phyloP scores from a whole-genome alignment of 2,888 invertebrate species.

The Sipha maydis region DNA sequence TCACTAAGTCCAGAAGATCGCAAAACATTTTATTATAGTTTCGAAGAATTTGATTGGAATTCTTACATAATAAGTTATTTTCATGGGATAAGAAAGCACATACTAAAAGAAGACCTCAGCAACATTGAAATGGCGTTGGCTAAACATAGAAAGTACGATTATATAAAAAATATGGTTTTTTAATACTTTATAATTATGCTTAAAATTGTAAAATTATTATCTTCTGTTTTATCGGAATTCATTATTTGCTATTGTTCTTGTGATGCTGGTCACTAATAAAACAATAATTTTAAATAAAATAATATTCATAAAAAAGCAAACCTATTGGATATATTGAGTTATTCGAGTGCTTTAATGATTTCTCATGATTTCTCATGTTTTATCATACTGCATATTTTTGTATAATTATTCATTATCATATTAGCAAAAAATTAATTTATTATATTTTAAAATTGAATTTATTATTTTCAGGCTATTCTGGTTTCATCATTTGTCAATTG shows the following conservation, averaged over 20 bases:
- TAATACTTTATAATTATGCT: no score
- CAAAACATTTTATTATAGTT: conserved; percentile 1
- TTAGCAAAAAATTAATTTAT: no score
- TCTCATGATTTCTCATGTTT: no score
- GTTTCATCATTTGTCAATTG: no score
- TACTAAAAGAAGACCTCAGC: not conserved
- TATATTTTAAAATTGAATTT: no score
- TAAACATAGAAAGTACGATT: not conserved
- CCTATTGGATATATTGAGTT: no score
- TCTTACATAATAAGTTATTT: not conserved
- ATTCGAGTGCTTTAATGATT: no score
- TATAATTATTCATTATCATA: no score
- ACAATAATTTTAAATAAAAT: not conserved
- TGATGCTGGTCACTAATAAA: not conserved
- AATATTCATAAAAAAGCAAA: not conserved
- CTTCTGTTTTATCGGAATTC: not conserved
- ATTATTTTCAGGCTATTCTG: no score
- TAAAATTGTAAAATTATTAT: no score
- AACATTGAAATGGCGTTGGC: not conserved
- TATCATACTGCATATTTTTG: no score
- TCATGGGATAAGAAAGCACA: not conserved
- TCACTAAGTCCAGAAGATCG: not conserved
- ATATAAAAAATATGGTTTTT: not conserved
- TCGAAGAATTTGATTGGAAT: not conserved
- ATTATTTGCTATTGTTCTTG: not conserved